phyloP scores from a whole-genome alignment of 2,797 vertebrate genomes.

The Pygocentrus nattereri region DNA sequence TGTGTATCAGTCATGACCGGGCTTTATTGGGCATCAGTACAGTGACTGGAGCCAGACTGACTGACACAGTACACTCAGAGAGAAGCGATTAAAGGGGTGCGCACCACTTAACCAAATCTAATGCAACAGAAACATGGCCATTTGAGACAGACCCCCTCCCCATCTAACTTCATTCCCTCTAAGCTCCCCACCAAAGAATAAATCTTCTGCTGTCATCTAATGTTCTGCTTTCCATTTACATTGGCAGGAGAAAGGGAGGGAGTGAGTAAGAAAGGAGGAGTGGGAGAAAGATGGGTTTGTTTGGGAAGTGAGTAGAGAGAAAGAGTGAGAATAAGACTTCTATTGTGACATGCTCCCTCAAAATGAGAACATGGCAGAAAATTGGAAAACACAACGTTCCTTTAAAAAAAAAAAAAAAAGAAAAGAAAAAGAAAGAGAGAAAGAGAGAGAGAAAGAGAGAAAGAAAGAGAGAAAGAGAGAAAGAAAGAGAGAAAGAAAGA shows the following conservation, averaged over 20 bases:
- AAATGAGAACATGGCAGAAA: slow-evolving; percentile 3
- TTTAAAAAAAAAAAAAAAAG: background rate
- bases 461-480: background rate
- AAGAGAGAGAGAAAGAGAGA: background rate
- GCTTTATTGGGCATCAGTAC: slow-evolving; percentile 38
- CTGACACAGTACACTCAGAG: slow-evolving; percentile 16
- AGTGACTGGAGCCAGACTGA: slow-evolving; percentile 48
- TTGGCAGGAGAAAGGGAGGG: slow-evolving; percentile 29
- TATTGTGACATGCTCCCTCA: slow-evolving; percentile 12
- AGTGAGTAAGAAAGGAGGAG: slow-evolving; percentile 10
- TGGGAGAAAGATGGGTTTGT: slow-evolving; percentile 30
- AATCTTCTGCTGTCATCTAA: slow-evolving; percentile 48
- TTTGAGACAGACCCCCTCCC: slow-evolving; percentile 10
- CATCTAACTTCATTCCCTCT: slow-evolving; percentile 35
- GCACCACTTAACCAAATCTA: slow-evolving; percentile 41
- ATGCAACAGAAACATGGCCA: slow-evolving; percentile 29
- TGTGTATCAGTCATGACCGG: slow-evolving; percentile 32
- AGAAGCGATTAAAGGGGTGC: slow-evolving; percentile 21
- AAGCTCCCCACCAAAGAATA: slow-evolving; percentile 41
- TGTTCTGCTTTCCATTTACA: slow-evolving; percentile 51
- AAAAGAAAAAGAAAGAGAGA: background rate
- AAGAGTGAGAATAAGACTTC: slow-evolving; percentile 17
- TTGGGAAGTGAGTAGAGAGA: slow-evolving; percentile 2
- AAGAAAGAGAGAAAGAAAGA: background rate
- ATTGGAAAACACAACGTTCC: slow-evolving; percentile 18